phyloP scores from a whole-genome alignment of 1,140 invertebrate species.

The Papilio polyxenes region DNA sequence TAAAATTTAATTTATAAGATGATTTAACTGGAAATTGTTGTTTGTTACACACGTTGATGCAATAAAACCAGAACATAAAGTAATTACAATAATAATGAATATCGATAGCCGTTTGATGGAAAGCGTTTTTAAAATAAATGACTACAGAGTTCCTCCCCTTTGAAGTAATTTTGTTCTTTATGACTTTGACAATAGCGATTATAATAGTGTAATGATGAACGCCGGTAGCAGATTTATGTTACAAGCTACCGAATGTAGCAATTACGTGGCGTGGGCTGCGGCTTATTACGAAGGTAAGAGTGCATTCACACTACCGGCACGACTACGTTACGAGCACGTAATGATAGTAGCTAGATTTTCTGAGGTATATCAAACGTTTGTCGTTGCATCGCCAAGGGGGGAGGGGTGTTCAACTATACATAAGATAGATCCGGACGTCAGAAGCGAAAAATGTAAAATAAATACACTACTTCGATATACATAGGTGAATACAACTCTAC shows the following conservation, averaged over 20 bases:
- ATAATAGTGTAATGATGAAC: background rate
- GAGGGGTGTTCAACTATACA: no score
- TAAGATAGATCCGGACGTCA: no score
- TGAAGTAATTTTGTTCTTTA: slow-evolving; percentile 5
- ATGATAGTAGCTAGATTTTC: background rate
- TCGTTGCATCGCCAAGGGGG: no score
- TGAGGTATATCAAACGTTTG: background rate
- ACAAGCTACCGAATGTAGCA: slow-evolving; percentile 20
- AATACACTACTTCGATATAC: no score
- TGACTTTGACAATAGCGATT: background rate
- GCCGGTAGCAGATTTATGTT: slow-evolving; percentile 28
- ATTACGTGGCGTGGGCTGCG: background rate
- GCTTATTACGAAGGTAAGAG: background rate
- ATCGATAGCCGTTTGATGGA: slow-evolving; percentile 13
- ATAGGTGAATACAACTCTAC: no score
- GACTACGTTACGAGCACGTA: background rate
- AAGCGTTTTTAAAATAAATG: slow-evolving; percentile 19
- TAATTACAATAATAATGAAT: slow-evolving; percentile 32
- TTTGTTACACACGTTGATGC: background rate
- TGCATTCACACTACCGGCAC: background rate
- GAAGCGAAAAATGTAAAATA: no score
- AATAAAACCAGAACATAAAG: slow-evolving; percentile 16
- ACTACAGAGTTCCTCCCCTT: background rate
- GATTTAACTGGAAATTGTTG: background rate
- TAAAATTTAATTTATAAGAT: slow-evolving; percentile 32